Evolutionary conservation across 2,113 vertebrate species (phyloP), one percentile per base, ranked within the genome.

Genomic region (Coryphaenoides rupestris): DNA sequence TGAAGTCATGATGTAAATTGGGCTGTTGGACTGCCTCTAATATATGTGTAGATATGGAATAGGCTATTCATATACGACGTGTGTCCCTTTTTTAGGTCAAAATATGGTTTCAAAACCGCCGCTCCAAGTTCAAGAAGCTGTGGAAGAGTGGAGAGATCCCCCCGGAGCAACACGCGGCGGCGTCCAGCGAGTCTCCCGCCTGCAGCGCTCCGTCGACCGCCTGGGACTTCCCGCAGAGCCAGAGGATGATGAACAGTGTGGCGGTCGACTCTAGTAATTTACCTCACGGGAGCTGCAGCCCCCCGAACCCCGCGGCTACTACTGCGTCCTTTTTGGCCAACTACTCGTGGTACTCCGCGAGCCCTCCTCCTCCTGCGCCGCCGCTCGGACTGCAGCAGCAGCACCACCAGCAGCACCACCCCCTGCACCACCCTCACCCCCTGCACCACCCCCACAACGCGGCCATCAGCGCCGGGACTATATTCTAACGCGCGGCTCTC

Each of bases 141-240:
- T 98, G 96, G 96, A 98, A 98, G 72, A 96, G 92, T 78, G 95
- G 95, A 23, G 96, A 98, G 88, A 91, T 98, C 50, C 92, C 94
- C 1, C 88, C 92, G 0, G 95, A 98, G 46, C 94, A 93, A 62
- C 92, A 92, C n/a, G 90, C 91, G 0, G 90, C 91, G 0, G 91
- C 89, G 40, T 87, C 91, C 75, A 91, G 91, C 58, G 88, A 93
- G 47, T 95, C 96, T 24, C 94, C 95, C 0, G 89, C 94, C 1
- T 93, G 94, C 66, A 74, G 87, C 21, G 94, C 96, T 9, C 93
- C 96, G 1, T 91, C 93, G 0, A 82, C 86, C 58, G 81, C 88
- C 65, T 98, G 96, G 96, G 96, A 98, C 89, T 97, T 97, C 83
- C 86, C 92, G 68, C 92, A 91, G 49, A 94, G 90, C 62, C 92